phyloP scores from a whole-genome alignment of 2,888 invertebrate genomes.

The Drosophila differens region DNA sequence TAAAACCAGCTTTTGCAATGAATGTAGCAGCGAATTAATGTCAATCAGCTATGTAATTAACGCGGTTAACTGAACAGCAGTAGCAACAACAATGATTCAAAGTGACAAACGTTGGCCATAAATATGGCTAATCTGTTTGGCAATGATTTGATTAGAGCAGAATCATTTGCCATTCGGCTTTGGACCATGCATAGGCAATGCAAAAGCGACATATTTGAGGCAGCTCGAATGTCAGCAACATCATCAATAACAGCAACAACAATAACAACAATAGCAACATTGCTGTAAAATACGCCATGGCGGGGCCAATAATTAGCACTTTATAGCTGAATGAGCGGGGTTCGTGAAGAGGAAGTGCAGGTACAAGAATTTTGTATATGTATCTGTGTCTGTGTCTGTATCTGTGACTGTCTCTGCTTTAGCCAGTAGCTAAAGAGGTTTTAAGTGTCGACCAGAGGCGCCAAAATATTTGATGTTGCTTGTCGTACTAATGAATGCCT shows the following conservation, averaged over 20 bases:
- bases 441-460: conserved; percentile 52
- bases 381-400: conserved; percentile 10
- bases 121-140: conserved; percentile 73
- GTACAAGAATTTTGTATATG: conserved; percentile 30
- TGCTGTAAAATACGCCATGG: conserved; percentile 17
- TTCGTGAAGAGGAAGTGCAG: conserved; percentile 2
- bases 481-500: not conserved
- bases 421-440: conserved; percentile 41
- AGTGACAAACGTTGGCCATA: conserved; percentile 62
- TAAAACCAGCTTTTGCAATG: conserved; percentile 57
- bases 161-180: conserved; percentile 17
- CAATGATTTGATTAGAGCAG: conserved; percentile 75
- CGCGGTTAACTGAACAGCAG: conserved; percentile 48
- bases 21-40: conserved; percentile 63
- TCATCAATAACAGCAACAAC: conserved; percentile 50
- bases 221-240: conserved; percentile 63
- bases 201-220: conserved; percentile 55
- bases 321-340: conserved; percentile 33
- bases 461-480: conserved; percentile 34
- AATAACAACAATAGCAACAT: conserved; percentile 10
- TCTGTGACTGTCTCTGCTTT: conserved; percentile 20
- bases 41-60: conserved; percentile 75
- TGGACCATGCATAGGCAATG: conserved; percentile 20
- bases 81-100: conserved; percentile 18
- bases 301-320: conserved; percentile 62